Base-by-base conservation (phyloP, 2,888 invertebrate species). In the Troilus luridus region DNA sequence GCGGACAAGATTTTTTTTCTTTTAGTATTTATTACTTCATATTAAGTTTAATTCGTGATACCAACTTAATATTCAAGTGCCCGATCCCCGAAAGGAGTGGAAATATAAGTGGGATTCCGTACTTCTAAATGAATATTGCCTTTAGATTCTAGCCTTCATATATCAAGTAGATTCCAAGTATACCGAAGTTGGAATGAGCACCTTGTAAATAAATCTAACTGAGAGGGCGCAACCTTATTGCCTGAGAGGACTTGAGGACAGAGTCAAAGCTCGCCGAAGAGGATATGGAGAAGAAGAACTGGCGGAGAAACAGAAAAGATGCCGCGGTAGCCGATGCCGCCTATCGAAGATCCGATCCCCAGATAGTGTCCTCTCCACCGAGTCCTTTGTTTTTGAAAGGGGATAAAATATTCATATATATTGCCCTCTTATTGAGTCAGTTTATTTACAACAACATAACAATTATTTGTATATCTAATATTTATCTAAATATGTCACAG, bases 281-380 rank as follows among this genome's bases (percentile, higher is more conserved):
- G 85, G 56, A 85, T 54, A 85, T n/a, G 85, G 21, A 85, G 85
- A 85, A 85, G 85, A 85, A 85, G 85, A 85, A 56, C 56, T n/a
- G 56, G 56, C 21, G 5, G 56, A 85, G 56, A 56, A 11, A 56
- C 21, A 85, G 14, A 85, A n/a, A 56, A 85, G 54, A 85, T 85
- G 56, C 56, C 85, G 85, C 85, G 85, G 85, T 85, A 85, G 85
- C 85, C 56, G 12, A 56, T 11, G 85, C n/a, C 85, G 56, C 54
- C 85, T 58, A 56, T 85, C 85, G 5, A 21, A 85, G 85, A 85
- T 85, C 85, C 56, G 58, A 85, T 58, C 56, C 85, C 12, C n/a
- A 85, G 85, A 85, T 85, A 85, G 56, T 85, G 21, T 85, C n/a
- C 85, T 56, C 12, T 54, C 54, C 56, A 8, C 85, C 21, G 9